phyloP scores from a whole-genome alignment of 1,140 invertebrate species.

The Tyrophagus putrescentiae region DNA sequence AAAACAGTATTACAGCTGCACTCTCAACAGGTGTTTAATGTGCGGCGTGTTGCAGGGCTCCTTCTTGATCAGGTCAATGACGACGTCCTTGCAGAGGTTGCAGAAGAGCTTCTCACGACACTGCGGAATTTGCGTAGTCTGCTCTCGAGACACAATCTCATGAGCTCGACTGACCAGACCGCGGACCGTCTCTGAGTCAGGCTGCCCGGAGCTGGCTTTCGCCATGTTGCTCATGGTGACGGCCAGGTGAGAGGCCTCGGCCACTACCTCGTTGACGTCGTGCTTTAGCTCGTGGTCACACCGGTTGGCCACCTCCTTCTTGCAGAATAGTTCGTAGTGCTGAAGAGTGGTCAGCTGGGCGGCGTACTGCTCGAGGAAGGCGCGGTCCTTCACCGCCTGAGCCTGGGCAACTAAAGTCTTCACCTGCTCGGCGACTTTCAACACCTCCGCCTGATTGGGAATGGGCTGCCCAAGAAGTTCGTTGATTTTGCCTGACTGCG shows the following conservation, averaged over 20 bases:
- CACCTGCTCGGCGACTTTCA: background rate
- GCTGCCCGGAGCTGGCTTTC: background rate
- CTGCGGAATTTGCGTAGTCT: background rate
- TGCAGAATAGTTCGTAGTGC: conserved; percentile 1
- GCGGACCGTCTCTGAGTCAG: background rate
- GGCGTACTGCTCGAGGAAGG: background rate
- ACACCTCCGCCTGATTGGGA: background rate
- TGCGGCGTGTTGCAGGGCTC: background rate
- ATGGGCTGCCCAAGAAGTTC: background rate
- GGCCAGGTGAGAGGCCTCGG: background rate
- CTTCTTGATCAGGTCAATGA: background rate
- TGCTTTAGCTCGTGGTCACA: background rate
- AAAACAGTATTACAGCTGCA: background rate
- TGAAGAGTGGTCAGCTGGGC: background rate
- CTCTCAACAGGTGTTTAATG: background rate
- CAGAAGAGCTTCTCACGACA: conserved; percentile 2
- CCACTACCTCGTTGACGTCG: background rate
- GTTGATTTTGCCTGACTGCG: too few species aligned
- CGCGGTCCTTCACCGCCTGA: background rate
- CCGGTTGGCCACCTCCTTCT: background rate
- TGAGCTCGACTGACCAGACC: too few species aligned
- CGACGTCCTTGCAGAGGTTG: background rate
- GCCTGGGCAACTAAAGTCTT: background rate
- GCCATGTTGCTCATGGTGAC: background rate
- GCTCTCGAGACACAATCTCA: background rate